phyloP scores from a whole-genome alignment of 2,113 vertebrate genomes.

The Corvus moneduloides region DNA sequence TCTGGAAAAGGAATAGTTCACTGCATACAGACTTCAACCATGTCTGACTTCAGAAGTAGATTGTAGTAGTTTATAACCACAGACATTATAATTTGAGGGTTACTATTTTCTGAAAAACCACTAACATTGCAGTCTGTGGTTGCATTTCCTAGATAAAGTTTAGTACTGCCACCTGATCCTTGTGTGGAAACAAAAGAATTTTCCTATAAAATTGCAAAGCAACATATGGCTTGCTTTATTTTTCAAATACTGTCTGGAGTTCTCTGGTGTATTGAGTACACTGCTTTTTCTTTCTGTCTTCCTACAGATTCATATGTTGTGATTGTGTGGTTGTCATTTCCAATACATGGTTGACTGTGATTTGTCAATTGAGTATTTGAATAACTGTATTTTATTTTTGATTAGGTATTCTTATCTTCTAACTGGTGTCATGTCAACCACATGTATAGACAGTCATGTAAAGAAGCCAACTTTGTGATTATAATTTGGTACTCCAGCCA shows the following conservation, averaged over 20 bases:
- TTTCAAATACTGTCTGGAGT: constrained; percentile 17
- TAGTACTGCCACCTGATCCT: constrained; percentile 59
- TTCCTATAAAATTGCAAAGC: constrained; percentile 12
- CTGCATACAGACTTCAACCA: background rate
- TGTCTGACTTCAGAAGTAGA: constrained; percentile 46
- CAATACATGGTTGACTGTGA: background rate
- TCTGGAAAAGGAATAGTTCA: background rate
- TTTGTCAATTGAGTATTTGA: background rate
- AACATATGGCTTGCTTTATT: background rate
- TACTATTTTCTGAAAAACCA: constrained; percentile 53
- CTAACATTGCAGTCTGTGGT: constrained; percentile 57
- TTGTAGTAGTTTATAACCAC: constrained; percentile 56
- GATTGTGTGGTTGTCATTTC: background rate
- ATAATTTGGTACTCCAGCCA: background rate
- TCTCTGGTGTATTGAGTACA: background rate
- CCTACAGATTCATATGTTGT: background rate
- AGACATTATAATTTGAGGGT: constrained; percentile 65
- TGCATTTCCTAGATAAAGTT: constrained; percentile 67
- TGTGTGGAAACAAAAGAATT: constrained; percentile 54
- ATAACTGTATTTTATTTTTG: background rate
- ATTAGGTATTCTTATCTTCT: background rate
- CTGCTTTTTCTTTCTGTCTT: background rate
- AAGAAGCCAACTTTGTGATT: background rate
- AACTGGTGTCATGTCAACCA: background rate
- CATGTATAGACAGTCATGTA: background rate